Base-by-base conservation (phyloP, 1,140 invertebrate species). In the Thaumetopoea pityocampa region DNA sequence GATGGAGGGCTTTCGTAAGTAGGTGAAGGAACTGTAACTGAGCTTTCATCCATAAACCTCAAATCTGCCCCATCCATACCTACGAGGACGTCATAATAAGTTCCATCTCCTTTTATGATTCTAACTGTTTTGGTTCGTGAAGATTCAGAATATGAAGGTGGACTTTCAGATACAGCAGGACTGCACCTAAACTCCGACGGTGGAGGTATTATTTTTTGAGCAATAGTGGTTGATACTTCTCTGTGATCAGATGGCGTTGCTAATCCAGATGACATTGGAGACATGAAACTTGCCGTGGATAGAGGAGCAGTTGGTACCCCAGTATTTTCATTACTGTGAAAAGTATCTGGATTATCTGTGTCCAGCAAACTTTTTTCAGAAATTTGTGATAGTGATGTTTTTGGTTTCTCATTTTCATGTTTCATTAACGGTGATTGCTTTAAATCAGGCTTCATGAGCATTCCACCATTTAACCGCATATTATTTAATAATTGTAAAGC, bases 41-140 rank as follows among this genome's bases (percentile, higher is more conserved):
- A 96, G 73, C 94, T 96, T 65, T 96, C 95, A 67, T 96, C 95
- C 94, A 96, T 96, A 67, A 89, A 96, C 8, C 91, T 87, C 19
- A 96, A 80, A 80, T 96, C 94, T 6, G 92, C 92, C 27, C 90
- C 91, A 67, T 95, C 93, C 60, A 95, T 79, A 38, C 92, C 92
- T 12, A 92, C 88, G 33, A 95, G 78, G 38, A 93, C 85, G 64
- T 96, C 93, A 64, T 92, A 94, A 12, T 90, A 91, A n/a, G 74
- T 85, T 5, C 69, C 74, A 50, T 88, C 86, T 20, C 84, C 86
- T 54, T 87, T 87, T 1, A 88, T 77, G 8, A 88, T 81, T 41
- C 86, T 83, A 40, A 90, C 73, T 41, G 87, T 89, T 60, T 84
- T 87, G 10, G 88, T 86, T 58, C 87, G 67, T 32, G 88, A 88